Evolutionary conservation across 1,140 invertebrate genomes (phyloP).

Genomic region (Macrocentrus cingulum): DNA sequence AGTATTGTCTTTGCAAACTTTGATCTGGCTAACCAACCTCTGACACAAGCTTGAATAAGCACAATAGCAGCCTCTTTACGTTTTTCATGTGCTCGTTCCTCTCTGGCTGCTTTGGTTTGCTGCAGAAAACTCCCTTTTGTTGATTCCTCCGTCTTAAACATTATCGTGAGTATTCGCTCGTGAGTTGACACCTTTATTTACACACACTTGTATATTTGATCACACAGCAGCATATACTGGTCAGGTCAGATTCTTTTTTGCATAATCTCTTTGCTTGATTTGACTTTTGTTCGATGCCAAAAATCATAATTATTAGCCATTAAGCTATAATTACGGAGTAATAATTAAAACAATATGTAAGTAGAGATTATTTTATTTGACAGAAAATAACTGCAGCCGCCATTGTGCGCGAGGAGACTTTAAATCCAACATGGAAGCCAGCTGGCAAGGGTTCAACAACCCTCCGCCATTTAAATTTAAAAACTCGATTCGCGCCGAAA

Average conservation of each 20-base stretch:
- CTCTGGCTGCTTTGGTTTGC: conserved; percentile 83
- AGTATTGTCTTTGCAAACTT: conserved; percentile 64
- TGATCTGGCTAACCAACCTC: conserved; percentile 70
- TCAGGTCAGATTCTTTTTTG: neutral
- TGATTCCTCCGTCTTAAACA: conserved; percentile 65
- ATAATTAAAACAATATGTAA: neutral
- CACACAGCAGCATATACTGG: neutral
- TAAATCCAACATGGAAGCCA: no score
- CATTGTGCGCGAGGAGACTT: no score
- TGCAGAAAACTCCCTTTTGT: conserved; percentile 72
- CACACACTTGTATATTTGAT: no score
- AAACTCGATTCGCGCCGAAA: no score
- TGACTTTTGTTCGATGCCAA: neutral
- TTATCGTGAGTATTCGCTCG: conserved; percentile 37
- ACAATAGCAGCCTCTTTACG: conserved; percentile 71
- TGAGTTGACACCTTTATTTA: neutral
- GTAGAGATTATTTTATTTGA: neutral
- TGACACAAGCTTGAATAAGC: conserved; percentile 71
- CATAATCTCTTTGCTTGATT: neutral
- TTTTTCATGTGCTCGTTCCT: conserved; percentile 81
- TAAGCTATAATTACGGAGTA: neutral
- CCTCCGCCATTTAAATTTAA: no score
- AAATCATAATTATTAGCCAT: neutral
- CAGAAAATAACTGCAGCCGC: neutral
- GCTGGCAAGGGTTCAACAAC: no score